phyloP scores from a whole-genome alignment of 2,113 vertebrate genomes.

The Lagopus muta region DNA sequence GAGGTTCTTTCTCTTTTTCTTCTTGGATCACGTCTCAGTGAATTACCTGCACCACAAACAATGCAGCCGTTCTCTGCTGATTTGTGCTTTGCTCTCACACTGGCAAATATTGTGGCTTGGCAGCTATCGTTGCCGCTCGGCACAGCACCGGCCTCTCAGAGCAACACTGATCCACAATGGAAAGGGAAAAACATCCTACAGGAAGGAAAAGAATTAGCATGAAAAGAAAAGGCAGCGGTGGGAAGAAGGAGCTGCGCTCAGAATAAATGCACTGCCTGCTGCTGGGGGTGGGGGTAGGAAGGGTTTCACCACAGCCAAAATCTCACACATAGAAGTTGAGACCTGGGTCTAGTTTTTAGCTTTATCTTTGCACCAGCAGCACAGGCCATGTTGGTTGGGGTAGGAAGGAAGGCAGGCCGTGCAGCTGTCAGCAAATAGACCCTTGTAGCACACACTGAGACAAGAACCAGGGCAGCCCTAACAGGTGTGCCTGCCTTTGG shows the following conservation, averaged over 20 bases:
- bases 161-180: neutral
- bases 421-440: accelerated
- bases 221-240: constrained; percentile 21
- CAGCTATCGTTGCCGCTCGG: neutral
- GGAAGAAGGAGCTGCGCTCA: neutral
- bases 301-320: neutral
- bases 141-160: accelerated
- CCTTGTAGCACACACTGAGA: neutral
- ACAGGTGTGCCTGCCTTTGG: accelerated
- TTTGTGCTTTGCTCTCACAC: too few species aligned
- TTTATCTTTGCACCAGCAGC: neutral
- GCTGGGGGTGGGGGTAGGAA: neutral
- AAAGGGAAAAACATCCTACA: neutral
- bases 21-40: neutral
- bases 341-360: neutral
- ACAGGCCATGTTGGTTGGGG: accelerated
- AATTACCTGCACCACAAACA: neutral
- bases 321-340: accelerated
- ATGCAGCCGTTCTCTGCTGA: neutral
- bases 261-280: neutral
- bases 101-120: neutral
- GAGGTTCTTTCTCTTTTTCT: neutral
- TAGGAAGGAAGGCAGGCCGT: accelerated
- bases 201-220: constrained; percentile 57
- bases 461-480: neutral